Evolutionary conservation across 2,888 invertebrate species (phyloP).

Genomic region (Chelonus formosanus): DNA sequence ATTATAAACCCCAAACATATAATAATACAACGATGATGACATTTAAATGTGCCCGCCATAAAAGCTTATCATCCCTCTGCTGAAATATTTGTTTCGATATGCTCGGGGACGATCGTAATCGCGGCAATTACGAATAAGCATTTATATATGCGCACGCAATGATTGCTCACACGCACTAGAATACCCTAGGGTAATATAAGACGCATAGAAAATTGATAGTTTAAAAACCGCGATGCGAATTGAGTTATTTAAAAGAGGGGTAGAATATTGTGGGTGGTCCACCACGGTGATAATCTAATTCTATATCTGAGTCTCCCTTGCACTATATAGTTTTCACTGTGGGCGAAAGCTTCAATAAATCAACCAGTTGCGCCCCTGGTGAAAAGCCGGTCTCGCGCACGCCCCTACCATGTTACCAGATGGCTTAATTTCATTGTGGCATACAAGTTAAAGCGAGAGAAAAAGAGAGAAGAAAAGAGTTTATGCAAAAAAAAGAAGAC

Average conservation of each 20-base stretch:
- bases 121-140: conserved; percentile 10
- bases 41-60: no score
- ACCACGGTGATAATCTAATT: conserved; percentile 56
- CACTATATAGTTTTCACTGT: conserved; percentile 33
- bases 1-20: no score
- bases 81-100: not conserved
- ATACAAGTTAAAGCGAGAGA: conserved; percentile 33
- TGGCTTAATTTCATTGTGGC: conserved; percentile 62
- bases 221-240: not conserved
- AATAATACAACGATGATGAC: no score
- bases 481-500: not conserved
- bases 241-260: no score
- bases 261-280: conserved; percentile 25
- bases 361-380: conserved; percentile 61
- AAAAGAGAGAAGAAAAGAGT: not conserved
- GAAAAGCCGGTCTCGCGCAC: conserved; percentile 44
- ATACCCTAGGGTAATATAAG: no score
- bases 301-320: conserved; percentile 32
- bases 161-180: not conserved
- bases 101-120: not conserved
- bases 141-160: conserved; percentile 16
- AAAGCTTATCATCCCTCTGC: not conserved
- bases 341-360: conserved; percentile 62
- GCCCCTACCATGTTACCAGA: conserved; percentile 63
- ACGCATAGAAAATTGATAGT: no score